phyloP scores from a whole-genome alignment of 2,888 invertebrate species.

The Laothoe populi region DNA sequence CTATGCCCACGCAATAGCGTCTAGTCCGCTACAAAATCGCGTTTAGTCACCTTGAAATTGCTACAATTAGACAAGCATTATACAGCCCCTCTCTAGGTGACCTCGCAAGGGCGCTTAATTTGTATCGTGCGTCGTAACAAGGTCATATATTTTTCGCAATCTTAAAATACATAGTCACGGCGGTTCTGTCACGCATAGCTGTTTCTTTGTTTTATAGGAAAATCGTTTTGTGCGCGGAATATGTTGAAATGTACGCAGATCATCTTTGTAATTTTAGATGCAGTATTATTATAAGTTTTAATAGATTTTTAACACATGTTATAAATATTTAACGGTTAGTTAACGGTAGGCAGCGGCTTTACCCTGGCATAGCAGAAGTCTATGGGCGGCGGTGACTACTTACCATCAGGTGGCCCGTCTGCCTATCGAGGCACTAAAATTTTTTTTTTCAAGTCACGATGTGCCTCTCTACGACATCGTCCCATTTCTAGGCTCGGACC shows the following conservation, averaged over 20 bases:
- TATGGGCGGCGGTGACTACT: too few species aligned
- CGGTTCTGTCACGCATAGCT: not conserved
- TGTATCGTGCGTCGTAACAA: slow-evolving; percentile 1
- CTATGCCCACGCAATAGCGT: not conserved
- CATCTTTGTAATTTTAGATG: not conserved
- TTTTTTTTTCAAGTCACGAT: too few species aligned
- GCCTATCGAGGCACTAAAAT: too few species aligned
- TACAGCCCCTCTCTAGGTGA: slow-evolving; percentile 21
- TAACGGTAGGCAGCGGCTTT: too few species aligned
- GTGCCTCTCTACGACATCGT: too few species aligned
- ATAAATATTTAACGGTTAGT: too few species aligned
- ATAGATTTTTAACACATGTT: not conserved
- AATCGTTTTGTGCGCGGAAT: not conserved
- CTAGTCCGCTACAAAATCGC: not conserved
- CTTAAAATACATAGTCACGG: too few species aligned
- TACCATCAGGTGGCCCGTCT: too few species aligned
- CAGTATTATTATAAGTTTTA: too few species aligned
- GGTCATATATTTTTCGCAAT: slow-evolving; percentile 11
- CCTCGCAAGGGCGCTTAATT: slow-evolving; percentile 26
- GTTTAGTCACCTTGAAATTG: slow-evolving; percentile 19
- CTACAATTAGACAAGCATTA: slow-evolving; percentile 22
- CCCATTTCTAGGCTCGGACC: too few species aligned
- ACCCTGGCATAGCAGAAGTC: too few species aligned
- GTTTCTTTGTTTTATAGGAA: not conserved
- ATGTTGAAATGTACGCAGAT: slow-evolving; percentile 5